Evolutionary conservation across 2,888 invertebrate species (phyloP).

Genomic region (Caenorhabditis wallacei): DNA sequence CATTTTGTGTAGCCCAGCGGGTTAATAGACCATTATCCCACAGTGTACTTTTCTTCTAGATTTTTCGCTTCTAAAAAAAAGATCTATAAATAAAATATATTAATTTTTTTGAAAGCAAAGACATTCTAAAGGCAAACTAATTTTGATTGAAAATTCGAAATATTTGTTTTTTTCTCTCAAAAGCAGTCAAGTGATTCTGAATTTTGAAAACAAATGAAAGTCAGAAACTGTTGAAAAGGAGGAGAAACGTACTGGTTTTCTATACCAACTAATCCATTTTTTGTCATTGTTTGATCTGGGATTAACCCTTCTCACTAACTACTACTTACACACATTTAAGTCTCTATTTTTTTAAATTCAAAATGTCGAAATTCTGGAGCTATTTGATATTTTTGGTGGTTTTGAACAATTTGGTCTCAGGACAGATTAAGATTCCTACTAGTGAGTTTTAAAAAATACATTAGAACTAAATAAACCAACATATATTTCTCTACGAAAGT

Average conservation of each 20-base stretch:
- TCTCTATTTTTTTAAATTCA: constrained; percentile 1
- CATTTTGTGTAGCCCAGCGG: constrained; percentile 24
- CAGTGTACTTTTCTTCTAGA: background rate
- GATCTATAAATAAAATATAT: constrained; percentile 2
- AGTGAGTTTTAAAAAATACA: background rate
- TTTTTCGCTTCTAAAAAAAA: constrained; percentile 25
- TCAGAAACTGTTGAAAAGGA: no score
- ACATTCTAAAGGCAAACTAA: no score
- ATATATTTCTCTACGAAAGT: no score
- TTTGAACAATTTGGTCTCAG: constrained; percentile 7
- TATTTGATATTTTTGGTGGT: background rate
- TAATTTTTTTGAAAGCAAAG: no score
- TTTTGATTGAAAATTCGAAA: no score
- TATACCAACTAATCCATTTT: constrained; percentile 1
- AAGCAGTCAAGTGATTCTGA: no score
- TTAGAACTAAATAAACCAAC: no score
- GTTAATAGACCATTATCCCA: constrained; percentile 20
- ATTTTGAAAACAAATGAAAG: no score
- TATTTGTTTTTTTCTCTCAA: no score
- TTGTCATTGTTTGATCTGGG: background rate
- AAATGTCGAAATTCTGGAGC: constrained; percentile 1
- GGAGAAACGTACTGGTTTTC: no score
- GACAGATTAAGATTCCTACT: constrained; percentile 17
- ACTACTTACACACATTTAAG: background rate
- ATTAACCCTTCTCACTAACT: constrained; percentile 3